Evolutionary conservation across 1,140 invertebrate genomes (phyloP), one percentile per base, ranked within the genome.

Genomic region (Panagrolaimus sp.): DNA sequence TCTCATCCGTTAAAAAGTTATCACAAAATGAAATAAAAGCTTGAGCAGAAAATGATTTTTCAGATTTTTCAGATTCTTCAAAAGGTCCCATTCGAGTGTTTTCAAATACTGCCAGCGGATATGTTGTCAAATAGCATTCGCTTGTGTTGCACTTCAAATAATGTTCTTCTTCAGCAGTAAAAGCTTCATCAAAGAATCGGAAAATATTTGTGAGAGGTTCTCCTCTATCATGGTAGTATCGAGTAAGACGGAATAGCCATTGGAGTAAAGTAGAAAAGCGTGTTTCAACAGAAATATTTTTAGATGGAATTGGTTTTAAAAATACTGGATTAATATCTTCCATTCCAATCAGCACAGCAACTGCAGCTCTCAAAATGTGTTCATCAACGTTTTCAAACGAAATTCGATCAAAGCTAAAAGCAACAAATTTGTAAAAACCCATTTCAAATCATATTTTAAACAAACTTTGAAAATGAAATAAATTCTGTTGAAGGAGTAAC

Each of bases 361-460:
- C 21, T 1, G 52, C 52, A 0, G 52, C 52, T 6, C 52, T 12
- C 14, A 58, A n/a, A 8, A 58, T 58, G 17, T 58, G 17, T 4
- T 58, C 52, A 17, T 58, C 52, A 21, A 58, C 21, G 2, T 26
- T 0, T 21, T 58, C 52, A 28, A n/a, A n/a, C 12, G 21, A 12
- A 58, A 28, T 21, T 28, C 28, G 14, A 21, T 58, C 52, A 58
- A 58, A 58, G 52, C 52, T 58, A n/a, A 24, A 58, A 58, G 8
- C 17, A 52, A 52, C 9, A 0, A 7, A 52, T 7, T 21, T n/a
- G 48, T 1, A 8, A 52, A 12, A n/a, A 24, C 26, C 7, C 7
- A 52, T 9, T 9, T 46, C 17, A 12, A 1, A 15, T 4, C 48
- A 4, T 52, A 14, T 15, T 2, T 1, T 2, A 52, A 58, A 58